These are phyloP conservation scores for Cercopithecus mona DNA, from an alignment of 2,113 vertebrate species.

Conservation along the genomic window DNA sequence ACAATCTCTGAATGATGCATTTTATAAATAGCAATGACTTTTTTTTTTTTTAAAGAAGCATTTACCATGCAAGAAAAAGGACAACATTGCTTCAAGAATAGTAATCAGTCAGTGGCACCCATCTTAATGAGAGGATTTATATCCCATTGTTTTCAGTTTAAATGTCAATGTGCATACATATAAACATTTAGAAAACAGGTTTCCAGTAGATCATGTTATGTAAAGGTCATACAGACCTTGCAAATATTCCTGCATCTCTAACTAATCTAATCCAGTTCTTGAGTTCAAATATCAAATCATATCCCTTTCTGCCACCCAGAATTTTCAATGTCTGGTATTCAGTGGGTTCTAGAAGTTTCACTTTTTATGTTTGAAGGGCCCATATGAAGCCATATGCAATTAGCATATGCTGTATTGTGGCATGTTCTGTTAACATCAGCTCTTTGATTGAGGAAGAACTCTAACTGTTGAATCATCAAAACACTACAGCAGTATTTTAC, in stretches of 20 bases:
- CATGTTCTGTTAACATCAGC: slow-evolving; percentile 37
- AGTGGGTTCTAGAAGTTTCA: slow-evolving; percentile 26
- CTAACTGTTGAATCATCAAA: slow-evolving; percentile 61
- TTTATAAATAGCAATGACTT: slow-evolving; percentile 23
- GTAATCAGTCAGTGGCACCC: not conserved
- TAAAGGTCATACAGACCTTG: slow-evolving; percentile 68
- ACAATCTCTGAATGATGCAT: not conserved
- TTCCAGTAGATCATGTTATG: slow-evolving; percentile 54
- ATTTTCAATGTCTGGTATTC: slow-evolving; percentile 47
- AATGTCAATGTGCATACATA: slow-evolving; percentile 58
- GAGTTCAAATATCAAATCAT: slow-evolving; percentile 62
- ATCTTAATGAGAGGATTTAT: slow-evolving; percentile 62
- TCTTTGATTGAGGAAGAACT: slow-evolving; percentile 13
- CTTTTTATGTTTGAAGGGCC: slow-evolving; percentile 2
- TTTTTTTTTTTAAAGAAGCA: slow-evolving; percentile 34
- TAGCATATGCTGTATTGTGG: slow-evolving; percentile 33
- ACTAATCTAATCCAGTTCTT: slow-evolving; percentile 61
- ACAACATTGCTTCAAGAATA: slow-evolving; percentile 50
- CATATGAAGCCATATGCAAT: slow-evolving; percentile 22
- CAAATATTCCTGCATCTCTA: slow-evolving; percentile 51
- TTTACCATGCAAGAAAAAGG: slow-evolving; percentile 46
- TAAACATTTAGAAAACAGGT: slow-evolving; percentile 49
- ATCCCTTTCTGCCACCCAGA: slow-evolving; percentile 25
- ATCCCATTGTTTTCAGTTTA: slow-evolving; percentile 69
- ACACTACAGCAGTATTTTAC: slow-evolving; percentile 42